These are phyloP conservation scores for Mungos mungo DNA, from an alignment of 2,113 vertebrate species.

Conservation along the genomic window DNA sequence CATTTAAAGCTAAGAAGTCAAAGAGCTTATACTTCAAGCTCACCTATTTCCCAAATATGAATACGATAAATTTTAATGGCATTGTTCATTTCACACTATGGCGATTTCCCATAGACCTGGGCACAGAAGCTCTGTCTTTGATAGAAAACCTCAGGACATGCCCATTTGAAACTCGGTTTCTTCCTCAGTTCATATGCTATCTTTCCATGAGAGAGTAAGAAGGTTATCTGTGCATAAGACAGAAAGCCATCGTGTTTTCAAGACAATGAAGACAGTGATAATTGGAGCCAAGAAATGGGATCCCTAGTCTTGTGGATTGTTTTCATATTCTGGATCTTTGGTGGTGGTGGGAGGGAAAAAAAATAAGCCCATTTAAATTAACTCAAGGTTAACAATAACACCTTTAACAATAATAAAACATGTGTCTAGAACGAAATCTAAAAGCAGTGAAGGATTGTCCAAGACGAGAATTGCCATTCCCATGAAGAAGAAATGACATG, in stretches of 20 bases:
- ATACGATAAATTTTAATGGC: background rate
- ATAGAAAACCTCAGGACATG: background rate
- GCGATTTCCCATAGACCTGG: background rate
- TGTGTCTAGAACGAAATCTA: background rate
- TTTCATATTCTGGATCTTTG: background rate
- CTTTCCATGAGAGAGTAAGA: background rate
- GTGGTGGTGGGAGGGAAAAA: rapidly evolving
- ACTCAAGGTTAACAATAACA: background rate
- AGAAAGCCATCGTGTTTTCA: background rate
- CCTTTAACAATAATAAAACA: background rate
- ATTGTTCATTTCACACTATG: too few relatives aligned
- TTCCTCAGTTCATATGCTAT: background rate
- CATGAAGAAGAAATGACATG: rapidly evolving
- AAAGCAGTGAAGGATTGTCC: background rate
- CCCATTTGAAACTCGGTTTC: background rate
- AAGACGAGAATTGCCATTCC: rapidly evolving
- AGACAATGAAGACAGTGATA: background rate
- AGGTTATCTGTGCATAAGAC: background rate
- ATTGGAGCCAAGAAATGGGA: background rate
- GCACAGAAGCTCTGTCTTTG: background rate
- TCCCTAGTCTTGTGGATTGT: rapidly evolving
- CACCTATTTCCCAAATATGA: background rate
- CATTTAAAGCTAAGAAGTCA: background rate
- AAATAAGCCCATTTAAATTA: background rate
- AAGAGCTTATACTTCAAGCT: background rate